Evolutionary conservation across 2,888 invertebrate species (phyloP).

Genomic region (Trissolcus japonicus): DNA sequence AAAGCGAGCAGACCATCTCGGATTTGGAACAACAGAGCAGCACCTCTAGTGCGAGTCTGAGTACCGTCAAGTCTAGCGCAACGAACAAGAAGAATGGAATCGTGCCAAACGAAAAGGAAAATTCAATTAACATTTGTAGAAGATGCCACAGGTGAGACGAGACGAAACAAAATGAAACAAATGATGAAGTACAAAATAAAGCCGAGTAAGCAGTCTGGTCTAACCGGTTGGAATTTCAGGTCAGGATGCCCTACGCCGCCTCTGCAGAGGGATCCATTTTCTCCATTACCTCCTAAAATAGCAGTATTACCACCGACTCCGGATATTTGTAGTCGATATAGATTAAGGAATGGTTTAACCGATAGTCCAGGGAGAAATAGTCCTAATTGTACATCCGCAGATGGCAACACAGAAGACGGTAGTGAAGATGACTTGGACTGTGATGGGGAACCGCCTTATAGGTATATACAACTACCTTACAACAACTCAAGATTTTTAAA

Average conservation of each 20-base stretch:
- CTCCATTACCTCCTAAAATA: slow-evolving; percentile 81
- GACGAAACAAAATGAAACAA: not conserved
- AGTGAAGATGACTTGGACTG: slow-evolving; percentile 75
- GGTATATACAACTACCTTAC: slow-evolving; percentile 58
- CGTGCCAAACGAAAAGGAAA: slow-evolving; percentile 64
- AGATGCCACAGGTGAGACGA: slow-evolving; percentile 72
- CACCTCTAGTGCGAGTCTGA: slow-evolving; percentile 72
- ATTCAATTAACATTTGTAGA: slow-evolving; percentile 73
- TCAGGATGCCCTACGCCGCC: slow-evolving; percentile 73
- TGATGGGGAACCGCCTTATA: slow-evolving; percentile 76
- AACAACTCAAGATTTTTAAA: too few species aligned
- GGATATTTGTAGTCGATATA: slow-evolving; percentile 76
- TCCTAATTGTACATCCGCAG: slow-evolving; percentile 70
- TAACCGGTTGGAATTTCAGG: slow-evolving; percentile 58
- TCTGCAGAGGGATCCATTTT: slow-evolving; percentile 74
- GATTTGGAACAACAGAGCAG: slow-evolving; percentile 73
- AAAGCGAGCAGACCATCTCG: slow-evolving; percentile 68
- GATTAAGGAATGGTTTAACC: slow-evolving; percentile 66
- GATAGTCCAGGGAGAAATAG: slow-evolving; percentile 72
- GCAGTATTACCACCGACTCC: slow-evolving; percentile 87
- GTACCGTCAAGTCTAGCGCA: slow-evolving; percentile 72
- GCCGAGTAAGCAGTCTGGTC: not conserved
- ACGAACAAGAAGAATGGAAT: slow-evolving; percentile 68
- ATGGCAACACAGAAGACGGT: slow-evolving; percentile 73
- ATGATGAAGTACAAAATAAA: not conserved